Conservation (phyloP, 2,797 vertebrate species). For the Smutsia gigantea region DNA sequence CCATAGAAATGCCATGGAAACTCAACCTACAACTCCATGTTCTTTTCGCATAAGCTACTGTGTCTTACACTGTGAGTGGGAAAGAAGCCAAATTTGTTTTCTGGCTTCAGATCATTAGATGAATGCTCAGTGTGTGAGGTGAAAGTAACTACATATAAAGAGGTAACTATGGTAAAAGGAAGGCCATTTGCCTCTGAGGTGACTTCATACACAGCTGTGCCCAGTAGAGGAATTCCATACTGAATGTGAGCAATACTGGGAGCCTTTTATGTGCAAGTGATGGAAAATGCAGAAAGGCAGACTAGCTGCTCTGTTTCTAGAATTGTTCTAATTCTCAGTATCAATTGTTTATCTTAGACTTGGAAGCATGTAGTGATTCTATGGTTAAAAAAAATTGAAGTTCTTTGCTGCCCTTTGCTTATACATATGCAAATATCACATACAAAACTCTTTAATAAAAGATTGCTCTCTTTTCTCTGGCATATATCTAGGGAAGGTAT, state of each 20-base stretch:
- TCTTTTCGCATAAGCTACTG: background rate
- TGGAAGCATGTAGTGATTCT: background rate
- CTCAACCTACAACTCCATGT: background rate
- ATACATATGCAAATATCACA: background rate
- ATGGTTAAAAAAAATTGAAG: background rate
- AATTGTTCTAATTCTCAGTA: background rate
- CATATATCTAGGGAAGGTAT: background rate
- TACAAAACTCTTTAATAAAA: background rate
- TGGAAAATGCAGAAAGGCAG: background rate
- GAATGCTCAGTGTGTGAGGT: background rate
- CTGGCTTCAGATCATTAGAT: background rate
- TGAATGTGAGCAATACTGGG: background rate
- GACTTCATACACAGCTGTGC: background rate
- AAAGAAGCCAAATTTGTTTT: background rate
- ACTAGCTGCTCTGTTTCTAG: background rate
- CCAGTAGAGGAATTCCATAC: background rate
- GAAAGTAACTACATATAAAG: background rate
- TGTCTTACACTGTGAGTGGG: background rate
- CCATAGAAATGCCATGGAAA: background rate
- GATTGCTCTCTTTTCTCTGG: background rate
- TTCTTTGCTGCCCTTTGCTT: background rate
- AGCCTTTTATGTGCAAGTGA: background rate
- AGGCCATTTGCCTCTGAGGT: background rate
- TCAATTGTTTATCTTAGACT: background rate
- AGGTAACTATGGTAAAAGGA: background rate